These are phyloP conservation scores for Epiperipatus broadwayi DNA, from an alignment of 2,888 invertebrate species.

Conservation along the genomic window DNA sequence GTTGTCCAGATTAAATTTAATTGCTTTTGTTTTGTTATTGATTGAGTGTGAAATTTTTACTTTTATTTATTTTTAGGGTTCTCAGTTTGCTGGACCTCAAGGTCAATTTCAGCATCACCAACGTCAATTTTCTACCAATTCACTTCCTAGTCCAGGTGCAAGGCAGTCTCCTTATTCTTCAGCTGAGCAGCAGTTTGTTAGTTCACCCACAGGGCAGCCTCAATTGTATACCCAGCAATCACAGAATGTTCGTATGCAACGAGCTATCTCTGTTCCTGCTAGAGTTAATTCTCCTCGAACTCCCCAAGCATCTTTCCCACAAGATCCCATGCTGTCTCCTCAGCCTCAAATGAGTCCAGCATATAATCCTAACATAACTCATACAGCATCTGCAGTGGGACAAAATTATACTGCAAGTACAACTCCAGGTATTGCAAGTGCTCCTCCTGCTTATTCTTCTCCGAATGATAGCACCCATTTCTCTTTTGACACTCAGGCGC, in stretches of 20 bases:
- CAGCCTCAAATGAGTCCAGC: constrained; percentile 18
- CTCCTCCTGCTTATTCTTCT: constrained; percentile 4
- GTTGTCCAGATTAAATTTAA: no score
- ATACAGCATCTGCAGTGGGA: constrained; percentile 7
- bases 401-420: constrained; percentile 8
- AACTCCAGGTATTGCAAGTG: constrained; percentile 14
- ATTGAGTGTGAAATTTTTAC: no score
- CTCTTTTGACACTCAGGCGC: constrained; percentile 15
- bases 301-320: constrained; percentile 15
- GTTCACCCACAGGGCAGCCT: no score
- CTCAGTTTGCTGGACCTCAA: constrained; percentile 21
- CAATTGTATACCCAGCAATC: constrained; percentile 21
- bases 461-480: constrained; percentile 14
- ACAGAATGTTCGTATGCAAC: constrained; percentile 39
- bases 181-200: constrained; percentile 19
- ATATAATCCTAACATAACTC: constrained; percentile 13
- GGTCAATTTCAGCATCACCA: constrained; percentile 19
- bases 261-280: constrained; percentile 35
- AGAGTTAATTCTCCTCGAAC: constrained; percentile 20
- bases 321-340: constrained; percentile 24
- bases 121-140: constrained; percentile 28
- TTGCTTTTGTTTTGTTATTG: no score
- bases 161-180: constrained; percentile 37
- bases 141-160: constrained; percentile 30
- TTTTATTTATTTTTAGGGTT: no score